A percentile compares a stretch with the other conserved stretches of the same genome.
Evolutionary conservation across 53 echinoderm and acorn worm genomes (phyloP).

Genomic region (Holothuria leucospilota): DNA sequence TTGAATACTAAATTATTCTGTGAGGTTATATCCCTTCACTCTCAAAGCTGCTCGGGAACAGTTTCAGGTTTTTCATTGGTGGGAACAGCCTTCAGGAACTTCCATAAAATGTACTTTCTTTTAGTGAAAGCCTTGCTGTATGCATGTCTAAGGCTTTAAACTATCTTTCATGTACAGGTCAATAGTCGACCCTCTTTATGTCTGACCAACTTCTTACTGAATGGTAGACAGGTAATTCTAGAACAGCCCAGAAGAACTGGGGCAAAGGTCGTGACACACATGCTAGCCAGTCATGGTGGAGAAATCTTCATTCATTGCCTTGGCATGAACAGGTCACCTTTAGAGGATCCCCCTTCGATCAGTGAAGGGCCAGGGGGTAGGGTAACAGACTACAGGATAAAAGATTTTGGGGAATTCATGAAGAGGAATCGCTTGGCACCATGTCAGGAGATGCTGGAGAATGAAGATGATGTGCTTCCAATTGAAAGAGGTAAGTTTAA

Average conservation of each 20-base stretch:
- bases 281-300: conserved; percentile 98
- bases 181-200: conserved; percentile 95
- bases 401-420: conserved; percentile 97
- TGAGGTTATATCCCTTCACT: too few relatives aligned
- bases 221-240: conserved; percentile 96
- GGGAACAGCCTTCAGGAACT: too few relatives aligned
- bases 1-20: too few relatives aligned
- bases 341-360: conserved; percentile 98
- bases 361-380: conserved; percentile 96
- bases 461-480: conserved; percentile 69
- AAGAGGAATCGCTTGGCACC: conserved; percentile 90
- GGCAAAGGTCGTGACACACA: conserved; percentile 87
- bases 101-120: too few relatives aligned
- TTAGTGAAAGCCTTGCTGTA: too few relatives aligned
- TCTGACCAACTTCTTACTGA: conserved; percentile 96
- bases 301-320: conserved; percentile 95
- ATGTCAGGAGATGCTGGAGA: conserved; percentile 72
- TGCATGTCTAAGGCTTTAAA: too few relatives aligned
- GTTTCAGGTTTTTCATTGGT: too few relatives aligned
- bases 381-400: conserved; percentile 96
- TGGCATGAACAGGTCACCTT: conserved; percentile 73
- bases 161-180: conserved; percentile 61
- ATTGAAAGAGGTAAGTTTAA: conserved; percentile 76
- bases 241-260: conserved; percentile 90
- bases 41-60: too few relatives aligned